Conservation (phyloP, 2,888 invertebrate genomes). For the Scaeva pyrastri region DNA sequence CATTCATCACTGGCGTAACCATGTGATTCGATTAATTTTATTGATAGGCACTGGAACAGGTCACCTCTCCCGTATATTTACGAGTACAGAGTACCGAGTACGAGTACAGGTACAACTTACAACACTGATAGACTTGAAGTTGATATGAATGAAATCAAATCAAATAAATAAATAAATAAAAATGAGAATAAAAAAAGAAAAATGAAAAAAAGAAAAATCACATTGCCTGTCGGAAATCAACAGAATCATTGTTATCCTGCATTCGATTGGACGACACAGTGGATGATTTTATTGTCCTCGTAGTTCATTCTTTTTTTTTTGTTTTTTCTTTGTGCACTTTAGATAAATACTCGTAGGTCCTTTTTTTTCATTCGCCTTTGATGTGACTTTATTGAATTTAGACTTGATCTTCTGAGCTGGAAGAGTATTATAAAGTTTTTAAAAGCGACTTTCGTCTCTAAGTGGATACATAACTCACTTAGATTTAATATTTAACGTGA, state of each 20-base stretch:
- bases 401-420: conserved; percentile 38
- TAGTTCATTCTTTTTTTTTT: conserved; percentile 5
- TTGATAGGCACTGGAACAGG: conserved; percentile 49
- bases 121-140: conserved; percentile 21
- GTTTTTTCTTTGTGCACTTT: conserved; percentile 26
- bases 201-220: conserved; percentile 22
- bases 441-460: conserved; percentile 24
- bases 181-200: not conserved
- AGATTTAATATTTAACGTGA: not conserved
- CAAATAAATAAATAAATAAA: conserved; percentile 2
- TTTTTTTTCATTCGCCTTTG: conserved; percentile 41
- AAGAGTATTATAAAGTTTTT: conserved; percentile 33
- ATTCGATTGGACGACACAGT: conserved; percentile 52
- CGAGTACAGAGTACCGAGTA: no score
- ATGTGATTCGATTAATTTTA: conserved; percentile 74
- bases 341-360: conserved; percentile 3
- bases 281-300: conserved; percentile 60
- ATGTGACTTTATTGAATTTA: conserved; percentile 58
- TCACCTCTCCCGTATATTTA: conserved; percentile 13
- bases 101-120: conserved; percentile 26
- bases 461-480: conserved; percentile 35
- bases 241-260: conserved; percentile 61
- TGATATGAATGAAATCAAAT: conserved; percentile 30
- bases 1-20: conserved; percentile 64
- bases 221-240: conserved; percentile 67